A percentile compares a stretch with the other conserved stretches of the same genome.
These are phyloP conservation scores for Rhagologus leucostigma DNA, from an alignment of 2,113 vertebrate species.

Conservation along the genomic window DNA sequence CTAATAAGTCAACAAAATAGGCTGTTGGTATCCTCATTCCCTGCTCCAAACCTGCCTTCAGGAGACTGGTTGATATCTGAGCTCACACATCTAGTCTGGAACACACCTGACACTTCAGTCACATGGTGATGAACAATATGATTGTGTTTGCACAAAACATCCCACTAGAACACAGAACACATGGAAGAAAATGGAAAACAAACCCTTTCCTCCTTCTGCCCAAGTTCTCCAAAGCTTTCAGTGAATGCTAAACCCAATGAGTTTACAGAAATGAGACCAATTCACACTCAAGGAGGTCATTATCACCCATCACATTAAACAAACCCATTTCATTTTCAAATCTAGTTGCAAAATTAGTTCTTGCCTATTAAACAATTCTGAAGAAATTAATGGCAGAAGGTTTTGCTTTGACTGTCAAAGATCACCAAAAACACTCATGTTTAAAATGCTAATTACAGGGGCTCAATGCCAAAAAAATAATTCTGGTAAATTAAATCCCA, in stretches of 20 bases:
- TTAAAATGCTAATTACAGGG: conserved; percentile 63
- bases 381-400: conserved; percentile 53
- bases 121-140: background rate
- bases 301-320: conserved; percentile 36
- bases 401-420: conserved; percentile 54
- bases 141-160: background rate
- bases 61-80: background rate
- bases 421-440: conserved; percentile 43
- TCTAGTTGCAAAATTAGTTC: conserved; percentile 43
- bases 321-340: conserved; percentile 46
- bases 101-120: background rate
- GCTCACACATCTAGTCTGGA: background rate
- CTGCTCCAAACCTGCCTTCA: background rate
- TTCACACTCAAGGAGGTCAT: background rate
- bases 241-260: background rate
- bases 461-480: conserved; percentile 65
- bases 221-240: background rate
- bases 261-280: background rate
- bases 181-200: background rate
- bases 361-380: conserved; percentile 50
- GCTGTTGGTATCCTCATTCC: background rate
- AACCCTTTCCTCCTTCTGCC: background rate
- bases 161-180: background rate
- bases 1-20: background rate
- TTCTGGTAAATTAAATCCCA: conserved; percentile 60